Evolutionary conservation across 2,797 vertebrate species (phyloP).

Genomic region (Pseudochromis fuscus): DNA sequence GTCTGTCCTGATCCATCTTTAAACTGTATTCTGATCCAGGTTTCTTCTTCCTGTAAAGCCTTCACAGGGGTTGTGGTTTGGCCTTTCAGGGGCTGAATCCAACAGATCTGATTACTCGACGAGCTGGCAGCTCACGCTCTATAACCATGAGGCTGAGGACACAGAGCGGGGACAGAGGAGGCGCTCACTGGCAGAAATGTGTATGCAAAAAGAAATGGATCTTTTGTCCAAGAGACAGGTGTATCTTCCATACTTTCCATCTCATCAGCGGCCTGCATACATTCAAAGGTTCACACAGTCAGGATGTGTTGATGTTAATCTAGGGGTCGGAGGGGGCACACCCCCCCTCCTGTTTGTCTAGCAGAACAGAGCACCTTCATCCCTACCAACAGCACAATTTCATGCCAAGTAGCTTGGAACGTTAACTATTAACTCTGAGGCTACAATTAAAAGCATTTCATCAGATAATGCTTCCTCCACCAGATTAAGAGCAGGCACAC

Average conservation of each 20-base stretch:
- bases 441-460: constrained; percentile 67
- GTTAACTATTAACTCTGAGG: constrained; percentile 64
- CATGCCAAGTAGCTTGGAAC: constrained; percentile 64
- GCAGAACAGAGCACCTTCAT: constrained; percentile 41
- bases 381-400: constrained; percentile 52
- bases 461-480: constrained; percentile 49
- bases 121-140: constrained; percentile 8
- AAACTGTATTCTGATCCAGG: too few relatives aligned
- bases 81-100: too few relatives aligned
- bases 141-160: constrained; percentile 39
- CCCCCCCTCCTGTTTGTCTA: constrained; percentile 22
- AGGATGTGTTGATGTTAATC: constrained; percentile 45
- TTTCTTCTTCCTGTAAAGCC: too few relatives aligned
- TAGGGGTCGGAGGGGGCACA: background rate
- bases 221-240: constrained; percentile 42
- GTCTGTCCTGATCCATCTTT: too few relatives aligned
- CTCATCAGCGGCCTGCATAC: constrained; percentile 50
- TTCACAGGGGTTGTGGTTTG: too few relatives aligned
- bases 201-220: constrained; percentile 56
- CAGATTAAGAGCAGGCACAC: constrained; percentile 38
- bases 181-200: constrained; percentile 33
- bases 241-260: constrained; percentile 44
- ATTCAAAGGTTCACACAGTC: constrained; percentile 55
- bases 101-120: constrained; percentile 16
- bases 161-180: background rate